Evolutionary conservation across 2,113 vertebrate species (phyloP), one percentile per base, ranked within the genome.

Genomic region (Phoenicopterus ruber): DNA sequence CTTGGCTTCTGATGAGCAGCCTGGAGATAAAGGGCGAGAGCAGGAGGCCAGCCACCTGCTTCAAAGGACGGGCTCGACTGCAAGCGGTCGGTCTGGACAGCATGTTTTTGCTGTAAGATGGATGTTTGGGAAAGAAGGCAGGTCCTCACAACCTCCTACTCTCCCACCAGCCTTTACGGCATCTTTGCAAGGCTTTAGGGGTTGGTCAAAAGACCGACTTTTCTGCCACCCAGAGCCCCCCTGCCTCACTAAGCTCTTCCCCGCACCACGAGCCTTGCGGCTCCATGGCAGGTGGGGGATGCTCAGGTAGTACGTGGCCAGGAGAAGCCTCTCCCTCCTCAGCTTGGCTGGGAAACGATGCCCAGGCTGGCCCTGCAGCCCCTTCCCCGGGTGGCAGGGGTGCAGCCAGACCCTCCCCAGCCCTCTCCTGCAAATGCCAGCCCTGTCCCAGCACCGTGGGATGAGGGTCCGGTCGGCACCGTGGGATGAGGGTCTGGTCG

Each of bases 401-500:
- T 19, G 26, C 28, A 44, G 26, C 52, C 46, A 29, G 52, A 34
- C 11, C 34, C 17, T 14, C 34, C 16, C 25, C 46, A 65, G 36
- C 40, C 29, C 13, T 25, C 32, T 71, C 36, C 55, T 5, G 1
- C 1, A 0, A 54, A 38, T 7, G 1, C 17, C 86, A 89, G 52
- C 46, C 54, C 46, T 46, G 13, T 46, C n/a, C 42, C 76, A 57
- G 49, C 8, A 1, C 10, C 55, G 0, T 36, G 13, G 0, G 7
- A 17, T 0, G 5, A 61, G 13, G 54, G 26, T 50, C 32, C 0
- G 2, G 54, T 36, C 0, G 0, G 19, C 1, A n/a, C n/a, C 1
- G 0, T 36, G 12, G 0, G 7, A 16, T 0, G 5, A 61, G 13
- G 54, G 26, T 50, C 32, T 0, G 2, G 54, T 36, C 0, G 0